phyloP scores from a whole-genome alignment of 2,888 invertebrate genomes.

The Caenorhabditis sulstoni region DNA sequence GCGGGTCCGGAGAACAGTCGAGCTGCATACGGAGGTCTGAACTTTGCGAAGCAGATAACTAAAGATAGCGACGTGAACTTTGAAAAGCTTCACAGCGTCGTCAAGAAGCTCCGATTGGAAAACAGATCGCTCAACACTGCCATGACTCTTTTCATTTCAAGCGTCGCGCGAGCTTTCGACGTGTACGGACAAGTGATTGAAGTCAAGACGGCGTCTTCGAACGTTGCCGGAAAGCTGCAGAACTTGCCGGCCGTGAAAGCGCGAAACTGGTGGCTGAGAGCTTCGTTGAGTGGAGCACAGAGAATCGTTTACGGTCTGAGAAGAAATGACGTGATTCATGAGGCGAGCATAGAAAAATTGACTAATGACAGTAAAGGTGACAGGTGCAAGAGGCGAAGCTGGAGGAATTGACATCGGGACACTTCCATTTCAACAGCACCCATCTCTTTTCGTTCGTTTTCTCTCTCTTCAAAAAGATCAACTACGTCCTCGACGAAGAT shows the following conservation, averaged over 20 bases:
- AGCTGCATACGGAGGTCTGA: conserved; percentile 21
- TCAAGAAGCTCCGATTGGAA: conserved; percentile 21
- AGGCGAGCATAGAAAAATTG: neutral
- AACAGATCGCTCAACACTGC: neutral
- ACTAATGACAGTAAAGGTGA: neutral
- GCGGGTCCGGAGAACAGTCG: too few relatives aligned
- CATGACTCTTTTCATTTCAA: conserved; percentile 32
- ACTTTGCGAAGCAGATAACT: conserved; percentile 39
- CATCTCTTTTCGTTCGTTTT: conserved; percentile 22
- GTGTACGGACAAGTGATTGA: conserved; percentile 16
- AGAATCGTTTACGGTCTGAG: conserved; percentile 42
- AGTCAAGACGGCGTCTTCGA: conserved; percentile 27
- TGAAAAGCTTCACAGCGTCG: conserved; percentile 21
- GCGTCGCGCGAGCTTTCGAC: conserved; percentile 48
- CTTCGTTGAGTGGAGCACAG: conserved; percentile 30
- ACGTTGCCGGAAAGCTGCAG: conserved; percentile 31
- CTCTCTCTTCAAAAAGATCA: conserved; percentile 22
- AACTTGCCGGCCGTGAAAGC: conserved; percentile 19
- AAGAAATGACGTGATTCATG: conserved; percentile 7
- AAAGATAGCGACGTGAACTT: neutral
- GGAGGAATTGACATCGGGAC: conserved; percentile 32
- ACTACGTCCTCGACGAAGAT: conserved; percentile 5
- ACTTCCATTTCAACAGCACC: conserved; percentile 15
- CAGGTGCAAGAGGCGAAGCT: conserved; percentile 31
- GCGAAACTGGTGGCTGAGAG: conserved; percentile 45